Evolutionary conservation across 2,113 vertebrate genomes (phyloP), one percentile per base, ranked within the genome.

Genomic region (Acanthochromis polyacanthus): DNA sequence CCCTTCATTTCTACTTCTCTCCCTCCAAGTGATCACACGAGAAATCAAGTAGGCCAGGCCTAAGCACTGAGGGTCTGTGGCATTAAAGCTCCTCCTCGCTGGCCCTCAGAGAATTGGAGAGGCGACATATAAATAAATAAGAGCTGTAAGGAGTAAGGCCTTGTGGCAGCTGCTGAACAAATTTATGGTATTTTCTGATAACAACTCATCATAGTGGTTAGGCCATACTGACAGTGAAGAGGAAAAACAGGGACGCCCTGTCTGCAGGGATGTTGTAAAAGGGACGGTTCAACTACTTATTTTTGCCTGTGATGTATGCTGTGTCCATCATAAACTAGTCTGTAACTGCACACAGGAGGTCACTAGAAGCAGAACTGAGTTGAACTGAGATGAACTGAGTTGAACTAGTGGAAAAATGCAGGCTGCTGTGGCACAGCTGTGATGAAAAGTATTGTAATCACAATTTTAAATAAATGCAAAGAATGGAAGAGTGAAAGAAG

Each of bases 121-220:
- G 69, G 62, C 20, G 30, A 67, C 58, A 75, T 78, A 91, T 75
- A 72, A 87, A 86, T 86, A 87, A 83, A 88, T 84, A 84, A 75
- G 75, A 78, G 46, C 67, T 60, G 62, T 60, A 70, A 60, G 68
- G 66, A 60, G 43, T 38, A 52, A 86, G 71, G 80, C 71, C 78
- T 82, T 79, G 81, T 81, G 87, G 78, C 84, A 89, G 73, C 81
- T 87, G 83, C 65, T 87, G 84, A 74, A 80, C 62, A 87, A 75
- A 90, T 85, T 78, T 59, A 76, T 87, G 64, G 75, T 62, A 76
- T 87, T 89, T 25, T 87, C 82, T 85, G 85, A 87, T 88, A 86
- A 87, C 77, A 77, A 73, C 66, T 77, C 75, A 88, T 87, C 89
- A 89, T 63, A 81, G 77, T 9, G 9, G 75, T 76, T 72, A 75